These are phyloP conservation scores for Leptopterna dolabrata DNA, from an alignment of 2,888 invertebrate genomes.

Conservation along the genomic window DNA sequence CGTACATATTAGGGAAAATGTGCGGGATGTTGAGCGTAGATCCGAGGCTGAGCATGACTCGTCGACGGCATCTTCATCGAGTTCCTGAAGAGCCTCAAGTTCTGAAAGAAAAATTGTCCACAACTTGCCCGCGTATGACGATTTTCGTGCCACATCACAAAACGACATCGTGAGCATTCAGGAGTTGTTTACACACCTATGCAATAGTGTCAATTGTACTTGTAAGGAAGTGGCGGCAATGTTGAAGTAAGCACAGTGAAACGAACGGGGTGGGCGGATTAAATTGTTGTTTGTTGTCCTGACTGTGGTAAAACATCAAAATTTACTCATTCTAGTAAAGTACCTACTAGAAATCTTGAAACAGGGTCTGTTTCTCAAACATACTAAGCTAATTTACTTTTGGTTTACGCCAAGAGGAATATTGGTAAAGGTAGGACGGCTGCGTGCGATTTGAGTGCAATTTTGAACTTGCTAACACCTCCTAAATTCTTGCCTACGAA, in stretches of 20 bases:
- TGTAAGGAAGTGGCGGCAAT: neutral
- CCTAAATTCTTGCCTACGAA: constrained; percentile 18
- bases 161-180: neutral
- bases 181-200: neutral
- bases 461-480: constrained; percentile 49
- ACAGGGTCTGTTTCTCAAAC: neutral
- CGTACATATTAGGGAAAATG: too few relatives aligned
- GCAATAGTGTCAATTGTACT: neutral
- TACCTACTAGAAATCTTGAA: neutral
- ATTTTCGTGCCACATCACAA: neutral
- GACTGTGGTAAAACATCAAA: neutral
- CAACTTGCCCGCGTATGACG: neutral
- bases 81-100: neutral
- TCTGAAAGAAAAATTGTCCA: neutral
- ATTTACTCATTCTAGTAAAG: neutral
- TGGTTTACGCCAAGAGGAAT: constrained; percentile 42
- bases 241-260: neutral
- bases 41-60: too few relatives aligned
- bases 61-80: too few relatives aligned
- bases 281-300: neutral
- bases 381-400: constrained; percentile 42
- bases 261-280: neutral
- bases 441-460: constrained; percentile 27
- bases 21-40: too few relatives aligned
- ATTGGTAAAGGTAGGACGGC: constrained; percentile 42